A percentile compares a stretch with the other conserved stretches of the same genome.
These are phyloP conservation scores for Drosophila ustulata DNA, from an alignment of 2,888 invertebrate genomes.

Conservation along the genomic window DNA sequence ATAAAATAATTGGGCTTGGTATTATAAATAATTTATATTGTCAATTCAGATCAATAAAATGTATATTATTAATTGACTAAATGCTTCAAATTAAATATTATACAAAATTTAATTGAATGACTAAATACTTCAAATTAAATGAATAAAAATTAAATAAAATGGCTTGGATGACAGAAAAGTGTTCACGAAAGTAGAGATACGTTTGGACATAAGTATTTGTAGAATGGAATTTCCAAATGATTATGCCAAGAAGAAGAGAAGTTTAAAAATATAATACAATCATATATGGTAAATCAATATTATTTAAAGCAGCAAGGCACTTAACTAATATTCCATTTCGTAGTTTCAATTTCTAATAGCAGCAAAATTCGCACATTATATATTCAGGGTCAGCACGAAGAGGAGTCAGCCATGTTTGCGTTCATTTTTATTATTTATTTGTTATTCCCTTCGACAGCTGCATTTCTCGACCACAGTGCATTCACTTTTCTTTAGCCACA, in stretches of 20 bases:
- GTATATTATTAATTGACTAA: background rate
- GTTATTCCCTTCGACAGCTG: background rate
- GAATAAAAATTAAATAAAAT: background rate
- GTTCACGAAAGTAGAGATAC: background rate
- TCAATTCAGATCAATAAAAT: background rate
- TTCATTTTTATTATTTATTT: background rate
- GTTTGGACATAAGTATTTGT: background rate
- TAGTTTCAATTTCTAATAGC: background rate
- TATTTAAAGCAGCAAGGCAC: no score
- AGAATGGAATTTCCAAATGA: no score
- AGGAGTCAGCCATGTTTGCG: background rate
- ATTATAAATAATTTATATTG: no score
- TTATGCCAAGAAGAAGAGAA: no score
- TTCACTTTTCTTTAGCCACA: constrained; percentile 57
- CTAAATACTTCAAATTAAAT: background rate
- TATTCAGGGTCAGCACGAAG: background rate
- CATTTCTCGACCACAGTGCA: constrained; percentile 42
- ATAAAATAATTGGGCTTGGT: background rate
- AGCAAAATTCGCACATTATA: background rate
- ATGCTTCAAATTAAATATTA: background rate
- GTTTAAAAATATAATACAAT: no score
- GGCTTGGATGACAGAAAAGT: background rate
- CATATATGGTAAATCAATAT: no score
- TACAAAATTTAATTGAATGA: background rate
- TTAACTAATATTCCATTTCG: no score